Conservation (phyloP, 2,113 vertebrate species). For the Euleptes europaea region DNA sequence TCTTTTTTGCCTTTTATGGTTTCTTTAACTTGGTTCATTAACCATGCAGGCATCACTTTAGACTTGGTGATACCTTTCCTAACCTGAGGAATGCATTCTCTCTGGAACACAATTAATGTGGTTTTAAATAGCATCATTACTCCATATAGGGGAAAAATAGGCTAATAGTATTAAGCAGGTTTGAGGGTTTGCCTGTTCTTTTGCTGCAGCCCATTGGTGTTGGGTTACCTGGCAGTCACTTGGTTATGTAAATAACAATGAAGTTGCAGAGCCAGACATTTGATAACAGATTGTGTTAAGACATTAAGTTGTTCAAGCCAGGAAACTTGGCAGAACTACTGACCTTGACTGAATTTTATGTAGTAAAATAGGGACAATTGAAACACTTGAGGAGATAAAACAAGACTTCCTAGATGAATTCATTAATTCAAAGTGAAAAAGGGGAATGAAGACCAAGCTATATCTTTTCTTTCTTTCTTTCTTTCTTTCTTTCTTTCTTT, state of each 20-base stretch:
- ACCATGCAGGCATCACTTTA: too few relatives aligned
- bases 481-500: too few relatives aligned
- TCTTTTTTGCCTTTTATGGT: too few relatives aligned
- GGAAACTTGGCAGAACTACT: not conserved
- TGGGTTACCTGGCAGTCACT: not conserved
- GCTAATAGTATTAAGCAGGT: not conserved
- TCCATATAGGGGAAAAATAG: not conserved
- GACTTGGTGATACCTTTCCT: too few relatives aligned
- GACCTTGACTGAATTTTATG: not conserved
- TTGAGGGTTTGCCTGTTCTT: not conserved
- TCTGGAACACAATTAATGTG: too few relatives aligned
- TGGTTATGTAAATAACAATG: not conserved
- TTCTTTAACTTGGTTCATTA: too few relatives aligned
- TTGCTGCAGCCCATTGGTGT: not conserved
- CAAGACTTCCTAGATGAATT: not conserved
- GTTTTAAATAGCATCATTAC: too few relatives aligned
- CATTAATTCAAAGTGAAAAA: not conserved
- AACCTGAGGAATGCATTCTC: too few relatives aligned
- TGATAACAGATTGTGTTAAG: not conserved
- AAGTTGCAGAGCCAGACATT: not conserved
- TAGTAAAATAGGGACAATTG: not conserved
- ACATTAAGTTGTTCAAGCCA: not conserved
- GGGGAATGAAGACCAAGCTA: not conserved
- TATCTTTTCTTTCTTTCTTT: not conserved
- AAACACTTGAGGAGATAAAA: not conserved